Conservation (phyloP, 2,888 invertebrate genomes). For the Gymnoscelis rufifasciata region DNA sequence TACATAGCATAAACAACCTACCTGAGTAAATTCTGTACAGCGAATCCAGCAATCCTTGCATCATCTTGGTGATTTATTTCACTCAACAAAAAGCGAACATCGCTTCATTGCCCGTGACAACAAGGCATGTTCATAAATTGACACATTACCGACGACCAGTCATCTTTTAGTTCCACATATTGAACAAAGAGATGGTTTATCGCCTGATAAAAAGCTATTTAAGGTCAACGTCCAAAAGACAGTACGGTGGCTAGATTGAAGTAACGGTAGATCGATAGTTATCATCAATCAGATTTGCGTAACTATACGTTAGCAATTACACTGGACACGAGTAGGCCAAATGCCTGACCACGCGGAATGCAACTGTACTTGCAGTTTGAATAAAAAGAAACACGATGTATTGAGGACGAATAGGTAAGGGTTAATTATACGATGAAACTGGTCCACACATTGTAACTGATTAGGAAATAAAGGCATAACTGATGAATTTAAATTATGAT, state of each 20-base stretch:
- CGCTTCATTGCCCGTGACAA: conserved; percentile 53
- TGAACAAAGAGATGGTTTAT: conserved; percentile 36
- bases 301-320: conserved; percentile 73
- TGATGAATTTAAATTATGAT: too few relatives aligned
- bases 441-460: conserved; percentile 22
- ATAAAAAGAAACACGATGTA: conserved; percentile 33
- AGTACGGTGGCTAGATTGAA: conserved; percentile 71
- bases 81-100: conserved; percentile 44
- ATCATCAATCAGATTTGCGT: conserved; percentile 77
- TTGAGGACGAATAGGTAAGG: conserved; percentile 28
- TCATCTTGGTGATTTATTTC: conserved; percentile 57
- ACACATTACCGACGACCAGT: conserved; percentile 38
- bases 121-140: conserved; percentile 47
- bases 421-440: conserved; percentile 25
- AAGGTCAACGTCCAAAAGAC: conserved; percentile 60
- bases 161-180: conserved; percentile 41
- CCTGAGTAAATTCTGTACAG: conserved; percentile 72
- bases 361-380: conserved; percentile 41
- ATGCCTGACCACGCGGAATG: conserved; percentile 54
- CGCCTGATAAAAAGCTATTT: conserved; percentile 27
- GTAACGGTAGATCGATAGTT: conserved; percentile 71
- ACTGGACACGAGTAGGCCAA: conserved; percentile 33
- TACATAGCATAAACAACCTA: conserved; percentile 34
- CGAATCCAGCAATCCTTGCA: conserved; percentile 73
- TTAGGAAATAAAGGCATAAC: too few relatives aligned